These are phyloP conservation scores for Agrochola lychnidis DNA, from an alignment of 2,888 invertebrate species.

Conservation along the genomic window DNA sequence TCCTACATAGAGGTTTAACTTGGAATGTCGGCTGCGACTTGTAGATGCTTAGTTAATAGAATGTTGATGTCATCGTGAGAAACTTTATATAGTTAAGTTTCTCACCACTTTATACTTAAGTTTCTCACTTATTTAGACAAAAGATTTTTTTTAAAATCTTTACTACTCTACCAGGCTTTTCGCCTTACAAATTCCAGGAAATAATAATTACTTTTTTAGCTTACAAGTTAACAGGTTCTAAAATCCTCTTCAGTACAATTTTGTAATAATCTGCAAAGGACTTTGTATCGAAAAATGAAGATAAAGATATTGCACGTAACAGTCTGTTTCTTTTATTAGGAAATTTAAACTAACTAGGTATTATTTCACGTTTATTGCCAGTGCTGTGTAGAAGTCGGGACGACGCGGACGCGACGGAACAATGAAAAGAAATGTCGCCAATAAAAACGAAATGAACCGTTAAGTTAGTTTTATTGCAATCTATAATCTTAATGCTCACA, in stretches of 20 bases:
- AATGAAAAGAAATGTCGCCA: constrained; percentile 58
- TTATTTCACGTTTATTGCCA: constrained; percentile 64
- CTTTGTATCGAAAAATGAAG: constrained; percentile 16
- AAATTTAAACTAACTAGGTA: constrained; percentile 61
- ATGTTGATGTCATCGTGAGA: constrained; percentile 6
- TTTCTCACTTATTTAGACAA: not conserved
- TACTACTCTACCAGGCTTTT: not conserved
- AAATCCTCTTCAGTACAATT: not conserved
- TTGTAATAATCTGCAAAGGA: constrained; percentile 14
- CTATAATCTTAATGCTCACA: constrained; percentile 36
- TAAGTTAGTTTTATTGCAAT: constrained; percentile 56
- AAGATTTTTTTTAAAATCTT: not conserved
- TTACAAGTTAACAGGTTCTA: not conserved
- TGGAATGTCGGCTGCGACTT: constrained; percentile 27
- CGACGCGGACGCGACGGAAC: constrained; percentile 50
- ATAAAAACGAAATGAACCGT: constrained; percentile 52
- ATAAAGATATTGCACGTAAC: constrained; percentile 44
- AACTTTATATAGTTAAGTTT: not conserved
- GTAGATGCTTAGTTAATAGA: constrained; percentile 22
- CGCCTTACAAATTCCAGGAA: not conserved
- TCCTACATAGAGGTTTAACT: constrained; percentile 45
- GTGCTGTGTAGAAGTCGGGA: constrained; percentile 41
- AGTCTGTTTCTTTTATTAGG: constrained; percentile 56
- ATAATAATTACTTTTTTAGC: not conserved
- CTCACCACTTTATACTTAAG: no score